Evolutionary conservation across 1,140 invertebrate species (phyloP), one percentile per base, ranked within the genome.

Genomic region (Ceratina japonica): DNA sequence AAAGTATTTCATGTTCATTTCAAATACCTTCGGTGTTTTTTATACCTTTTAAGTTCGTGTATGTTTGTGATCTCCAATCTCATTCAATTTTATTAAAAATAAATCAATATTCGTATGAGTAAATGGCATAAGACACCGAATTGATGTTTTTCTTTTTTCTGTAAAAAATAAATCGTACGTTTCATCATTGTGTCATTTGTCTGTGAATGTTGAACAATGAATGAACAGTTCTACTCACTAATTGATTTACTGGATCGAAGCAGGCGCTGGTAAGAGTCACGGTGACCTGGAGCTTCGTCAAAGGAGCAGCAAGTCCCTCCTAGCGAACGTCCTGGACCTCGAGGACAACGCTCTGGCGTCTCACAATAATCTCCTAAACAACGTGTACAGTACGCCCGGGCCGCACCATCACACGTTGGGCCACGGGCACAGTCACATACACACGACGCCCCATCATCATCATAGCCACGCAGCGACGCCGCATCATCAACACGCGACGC

Each of bases 291-390:
- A 95, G 89, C 92, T 95, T 83, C 95, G 94, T 85, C 95, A 96
- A 86, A 93, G 95, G 71, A 96, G 95, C 75, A 96, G 95, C 83
- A 98, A 98, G 92, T 98, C 97, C 88, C 94, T 99, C 75, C 93
- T 99, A 87, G 98, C 98, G 82, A 99, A 99, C 92, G 97, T 99
- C 85, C 94, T 99, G 90, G 97, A 98, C 92, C 96, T 97, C 91
- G 97, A 99, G 92, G 98, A 99, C 92, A 93, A 93, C 68, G 92
- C 91, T 27, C 82, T 93, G 69, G 91, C 92, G 37, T 88, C 92
- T n/a, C 92, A 92, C 81, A 93, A 93, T 82, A 92, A 92, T 71
- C 75, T 92, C 80, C 83, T 93, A 75, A 93, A 93, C 83, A 93
- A 93, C 70, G 91, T 93, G 66, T 93, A 92, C 80, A 92, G 90